A percentile compares a stretch with the other conserved stretches of the same genome.
Evolutionary conservation across 1,140 invertebrate species (phyloP).

Genomic region (Drosophila guanche): DNA sequence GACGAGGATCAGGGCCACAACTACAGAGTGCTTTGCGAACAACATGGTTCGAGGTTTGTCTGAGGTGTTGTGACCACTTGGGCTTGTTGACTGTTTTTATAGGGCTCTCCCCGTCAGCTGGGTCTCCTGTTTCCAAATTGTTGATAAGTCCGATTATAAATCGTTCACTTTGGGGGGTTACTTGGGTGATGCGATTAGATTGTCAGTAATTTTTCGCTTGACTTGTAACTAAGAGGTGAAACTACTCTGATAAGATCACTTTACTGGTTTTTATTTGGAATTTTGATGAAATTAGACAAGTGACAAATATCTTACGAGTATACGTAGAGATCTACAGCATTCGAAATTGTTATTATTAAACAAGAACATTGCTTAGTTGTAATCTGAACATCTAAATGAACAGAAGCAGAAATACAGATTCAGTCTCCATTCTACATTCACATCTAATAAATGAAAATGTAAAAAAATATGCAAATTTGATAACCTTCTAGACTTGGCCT

Average conservation of each 20-base stretch:
- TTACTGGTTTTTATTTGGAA: too few relatives aligned
- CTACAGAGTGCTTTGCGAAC: slow-evolving; percentile 10
- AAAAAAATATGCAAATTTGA: neutral
- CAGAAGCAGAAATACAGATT: too few relatives aligned
- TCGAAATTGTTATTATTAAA: too few relatives aligned
- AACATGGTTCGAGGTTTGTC: slow-evolving; percentile 32
- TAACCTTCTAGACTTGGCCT: slow-evolving; percentile 13
- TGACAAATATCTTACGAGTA: too few relatives aligned
- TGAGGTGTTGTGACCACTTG: neutral
- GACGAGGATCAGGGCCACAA: slow-evolving; percentile 24
- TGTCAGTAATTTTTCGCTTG: neutral
- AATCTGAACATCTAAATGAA: too few relatives aligned
- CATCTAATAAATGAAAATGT: neutral
- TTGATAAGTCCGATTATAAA: neutral
- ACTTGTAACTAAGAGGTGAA: neutral
- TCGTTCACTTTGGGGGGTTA: slow-evolving; percentile 3
- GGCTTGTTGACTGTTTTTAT: neutral
- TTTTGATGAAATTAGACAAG: too few relatives aligned
- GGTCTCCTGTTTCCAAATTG: neutral
- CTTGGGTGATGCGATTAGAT: neutral
- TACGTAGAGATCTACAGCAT: too few relatives aligned
- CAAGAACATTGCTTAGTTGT: too few relatives aligned
- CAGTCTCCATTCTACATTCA: too few relatives aligned
- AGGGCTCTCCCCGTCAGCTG: neutral
- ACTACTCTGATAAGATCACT: too few relatives aligned